phyloP scores from a whole-genome alignment of 2,797 vertebrate species.

The Sorex maritimensis region DNA sequence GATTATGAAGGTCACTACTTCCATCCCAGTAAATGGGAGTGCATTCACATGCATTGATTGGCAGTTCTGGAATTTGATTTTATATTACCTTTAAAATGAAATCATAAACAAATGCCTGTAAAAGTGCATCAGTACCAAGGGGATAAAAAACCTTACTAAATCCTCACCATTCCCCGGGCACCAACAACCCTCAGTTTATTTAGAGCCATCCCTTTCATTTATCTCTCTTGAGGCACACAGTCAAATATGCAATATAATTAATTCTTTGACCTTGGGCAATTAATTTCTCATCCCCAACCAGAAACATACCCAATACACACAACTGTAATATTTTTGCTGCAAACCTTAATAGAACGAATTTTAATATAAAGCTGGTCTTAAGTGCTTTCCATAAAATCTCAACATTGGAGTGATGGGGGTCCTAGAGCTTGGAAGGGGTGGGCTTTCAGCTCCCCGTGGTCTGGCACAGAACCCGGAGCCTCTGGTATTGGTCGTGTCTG shows the following conservation, averaged over 20 bases:
- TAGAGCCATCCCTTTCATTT: constrained; percentile 1
- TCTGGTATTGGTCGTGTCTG: not conserved
- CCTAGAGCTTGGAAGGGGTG: not conserved
- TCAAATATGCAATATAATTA: constrained; percentile 40
- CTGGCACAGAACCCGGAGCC: not conserved
- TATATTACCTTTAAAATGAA: constrained; percentile 66
- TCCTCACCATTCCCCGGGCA: constrained; percentile 12
- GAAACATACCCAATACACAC: constrained; percentile 4
- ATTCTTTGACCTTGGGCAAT: constrained; percentile 53
- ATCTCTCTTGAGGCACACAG: not conserved
- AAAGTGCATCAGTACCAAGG: not conserved
- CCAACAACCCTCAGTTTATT: constrained; percentile 32
- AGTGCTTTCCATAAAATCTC: not conserved
- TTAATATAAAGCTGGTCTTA: not conserved
- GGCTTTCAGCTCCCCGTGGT: not conserved
- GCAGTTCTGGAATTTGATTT: constrained; percentile 71
- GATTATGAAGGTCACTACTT: constrained; percentile 63
- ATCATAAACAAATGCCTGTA: constrained; percentile 4
- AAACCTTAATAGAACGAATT: not conserved
- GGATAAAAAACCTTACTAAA: constrained; percentile 20
- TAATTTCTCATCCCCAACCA: constrained; percentile 47
- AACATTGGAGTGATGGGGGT: not conserved
- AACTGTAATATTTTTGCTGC: constrained; percentile 31
- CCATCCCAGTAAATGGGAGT: not conserved
- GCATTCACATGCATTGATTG: constrained; percentile 53